These are phyloP conservation scores for Callaeas wilsoni DNA, from an alignment of 2,113 vertebrate genomes.

Conservation along the genomic window DNA sequence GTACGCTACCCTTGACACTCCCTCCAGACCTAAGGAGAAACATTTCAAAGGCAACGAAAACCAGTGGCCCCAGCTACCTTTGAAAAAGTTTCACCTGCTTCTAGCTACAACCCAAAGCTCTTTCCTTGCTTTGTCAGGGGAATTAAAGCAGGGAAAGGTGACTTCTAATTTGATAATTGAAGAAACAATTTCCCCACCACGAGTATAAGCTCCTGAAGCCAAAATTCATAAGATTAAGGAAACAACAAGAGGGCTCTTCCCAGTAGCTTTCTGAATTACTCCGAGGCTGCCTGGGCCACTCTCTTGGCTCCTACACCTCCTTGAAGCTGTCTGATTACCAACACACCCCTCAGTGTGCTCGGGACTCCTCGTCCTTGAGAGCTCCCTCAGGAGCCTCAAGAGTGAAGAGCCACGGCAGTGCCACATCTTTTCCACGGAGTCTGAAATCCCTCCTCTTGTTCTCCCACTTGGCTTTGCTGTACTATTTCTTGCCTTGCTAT, in stretches of 20 bases:
- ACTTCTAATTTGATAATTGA: neutral
- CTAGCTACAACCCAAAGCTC: neutral
- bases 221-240: neutral
- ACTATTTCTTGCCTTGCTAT: neutral
- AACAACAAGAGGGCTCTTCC: neutral
- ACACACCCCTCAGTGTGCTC: accelerated
- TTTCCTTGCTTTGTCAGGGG: neutral
- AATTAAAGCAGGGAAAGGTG: neutral
- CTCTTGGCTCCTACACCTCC: neutral
- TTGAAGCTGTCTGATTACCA: neutral
- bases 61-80: neutral
- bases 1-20: neutral
- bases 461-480: neutral
- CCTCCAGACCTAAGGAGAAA: neutral
- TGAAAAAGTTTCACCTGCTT: neutral
- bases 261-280: neutral
- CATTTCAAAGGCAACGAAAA: neutral
- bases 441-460: neutral
- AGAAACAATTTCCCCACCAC: neutral
- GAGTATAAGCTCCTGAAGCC: neutral
- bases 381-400: neutral
- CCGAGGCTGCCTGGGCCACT: neutral
- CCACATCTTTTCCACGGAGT: neutral
- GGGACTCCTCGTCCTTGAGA: neutral
- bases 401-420: neutral